phyloP scores from a whole-genome alignment of 35 echinoderm and acorn worm genomes.

The Heliocidaris tuberculata region DNA sequence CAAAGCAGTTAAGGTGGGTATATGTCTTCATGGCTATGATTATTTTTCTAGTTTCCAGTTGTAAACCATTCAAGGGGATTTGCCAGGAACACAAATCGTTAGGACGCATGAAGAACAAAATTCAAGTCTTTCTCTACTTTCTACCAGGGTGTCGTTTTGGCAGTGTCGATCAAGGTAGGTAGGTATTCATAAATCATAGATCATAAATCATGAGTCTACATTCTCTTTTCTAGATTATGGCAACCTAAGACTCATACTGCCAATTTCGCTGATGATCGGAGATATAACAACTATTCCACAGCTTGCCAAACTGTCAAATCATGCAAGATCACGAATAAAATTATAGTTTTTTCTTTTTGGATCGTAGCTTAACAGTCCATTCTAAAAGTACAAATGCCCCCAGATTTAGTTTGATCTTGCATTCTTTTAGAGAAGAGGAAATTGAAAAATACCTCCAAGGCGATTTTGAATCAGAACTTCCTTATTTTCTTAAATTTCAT shows the following conservation, averaged over 20 bases:
- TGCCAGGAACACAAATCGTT: too few species aligned
- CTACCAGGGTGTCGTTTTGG: too few species aligned
- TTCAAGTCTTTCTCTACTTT: too few species aligned
- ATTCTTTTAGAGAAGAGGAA: neutral
- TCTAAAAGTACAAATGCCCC: neutral
- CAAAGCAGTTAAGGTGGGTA: too few species aligned
- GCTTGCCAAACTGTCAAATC: neutral
- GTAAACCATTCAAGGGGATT: too few species aligned
- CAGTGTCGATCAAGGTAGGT: too few species aligned
- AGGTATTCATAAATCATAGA: too few species aligned
- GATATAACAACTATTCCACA: neutral
- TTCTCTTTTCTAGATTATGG: too few species aligned
- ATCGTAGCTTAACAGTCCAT: neutral
- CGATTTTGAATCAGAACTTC: neutral
- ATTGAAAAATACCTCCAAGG: neutral
- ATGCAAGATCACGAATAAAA: neutral
- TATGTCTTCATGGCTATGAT: too few species aligned
- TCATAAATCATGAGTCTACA: too few species aligned
- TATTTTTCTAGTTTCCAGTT: too few species aligned
- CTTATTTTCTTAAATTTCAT: neutral
- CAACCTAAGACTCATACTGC: neutral
- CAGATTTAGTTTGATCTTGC: neutral
- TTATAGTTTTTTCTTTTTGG: neutral
- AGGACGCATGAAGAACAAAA: too few species aligned
- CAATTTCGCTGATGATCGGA: neutral